Evolutionary conservation across 1,140 invertebrate species (phyloP).

Genomic region (Zaprionus ornatus): DNA sequence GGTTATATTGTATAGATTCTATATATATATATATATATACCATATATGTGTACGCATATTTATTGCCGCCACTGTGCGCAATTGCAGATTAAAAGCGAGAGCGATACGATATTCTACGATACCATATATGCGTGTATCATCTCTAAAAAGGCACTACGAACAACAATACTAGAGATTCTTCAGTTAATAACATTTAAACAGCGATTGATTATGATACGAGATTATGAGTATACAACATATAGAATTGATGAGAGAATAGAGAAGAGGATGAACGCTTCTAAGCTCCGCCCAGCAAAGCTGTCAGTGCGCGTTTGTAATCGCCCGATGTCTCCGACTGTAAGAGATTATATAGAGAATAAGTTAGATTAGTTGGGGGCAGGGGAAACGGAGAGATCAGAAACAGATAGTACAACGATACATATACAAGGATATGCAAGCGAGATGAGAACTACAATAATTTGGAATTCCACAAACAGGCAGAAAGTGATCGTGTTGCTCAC

Average conservation of each 20-base stretch:
- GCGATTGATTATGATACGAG: neutral
- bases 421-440: neutral
- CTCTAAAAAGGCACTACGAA: slow-evolving; percentile 47
- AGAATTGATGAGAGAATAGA: neutral
- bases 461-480: slow-evolving; percentile 16
- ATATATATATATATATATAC: slow-evolving; percentile 10
- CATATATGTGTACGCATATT: slow-evolving; percentile 44
- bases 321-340: slow-evolving; percentile 90
- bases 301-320: slow-evolving; percentile 89
- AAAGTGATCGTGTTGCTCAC: neutral
- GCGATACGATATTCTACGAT: slow-evolving; percentile 4
- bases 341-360: slow-evolving; percentile 8
- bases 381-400: neutral
- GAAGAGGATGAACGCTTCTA: slow-evolving; percentile 26
- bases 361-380: neutral
- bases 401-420: neutral
- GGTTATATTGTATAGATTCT: slow-evolving; percentile 8
- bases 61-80: slow-evolving; percentile 58
- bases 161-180: slow-evolving; percentile 49
- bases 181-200: neutral
- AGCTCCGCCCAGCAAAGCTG: slow-evolving; percentile 85
- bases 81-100: slow-evolving; percentile 56
- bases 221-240: slow-evolving; percentile 12
- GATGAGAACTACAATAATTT: slow-evolving; percentile 25
- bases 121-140: neutral